Evolutionary conservation across 2,888 invertebrate genomes (phyloP), one percentile per base, ranked within the genome.

Genomic region (Phania funesta): DNA sequence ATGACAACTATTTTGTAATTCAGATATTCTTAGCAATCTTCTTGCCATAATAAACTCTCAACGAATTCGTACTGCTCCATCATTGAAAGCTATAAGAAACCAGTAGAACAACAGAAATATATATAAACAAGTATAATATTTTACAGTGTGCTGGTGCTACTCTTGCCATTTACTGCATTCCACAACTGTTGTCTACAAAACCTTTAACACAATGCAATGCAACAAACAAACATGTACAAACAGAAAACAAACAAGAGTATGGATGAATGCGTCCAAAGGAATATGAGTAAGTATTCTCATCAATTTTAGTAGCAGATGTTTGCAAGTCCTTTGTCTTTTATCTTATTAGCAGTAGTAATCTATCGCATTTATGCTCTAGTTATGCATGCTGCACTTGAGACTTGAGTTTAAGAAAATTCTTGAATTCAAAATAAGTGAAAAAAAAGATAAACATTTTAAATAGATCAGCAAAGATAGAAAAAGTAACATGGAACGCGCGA

Each of bases 321-420:
- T 67, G 48, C 71, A 67, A 76, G 71, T 76, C 65, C 64, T 73
- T 71, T 77, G 67, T 62, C 73, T 73, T 74, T 56, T 64, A 74
- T 77, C 74, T 68, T 67, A 77, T 82, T 81, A 73, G n/a, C n/a
- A n/a, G 67, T n/a, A 73, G 81, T 77, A 82, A 82, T 74, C 64
- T 74, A 64, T 74, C 32, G 68, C 64, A 74, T 77, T 77, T 77
- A 67, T 75, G 65, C 41, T 65, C 32, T 67, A 73, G 73, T 50
- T 71, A 58, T 50, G 73, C 73, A 67, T 67, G 18, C 65, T 62
- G n/a, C 38, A 56, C 58, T 74, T 11, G 22, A 80, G 67, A 35
- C 56, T 50, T 24, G 24, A 58, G 71, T 50, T 58, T 18, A 58
- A 65, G 41, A 58, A 78, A 65, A 50, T 38, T 29, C 46, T 75